Conservation (phyloP, 1,140 invertebrate genomes). For the Micrasema longulum region DNA sequence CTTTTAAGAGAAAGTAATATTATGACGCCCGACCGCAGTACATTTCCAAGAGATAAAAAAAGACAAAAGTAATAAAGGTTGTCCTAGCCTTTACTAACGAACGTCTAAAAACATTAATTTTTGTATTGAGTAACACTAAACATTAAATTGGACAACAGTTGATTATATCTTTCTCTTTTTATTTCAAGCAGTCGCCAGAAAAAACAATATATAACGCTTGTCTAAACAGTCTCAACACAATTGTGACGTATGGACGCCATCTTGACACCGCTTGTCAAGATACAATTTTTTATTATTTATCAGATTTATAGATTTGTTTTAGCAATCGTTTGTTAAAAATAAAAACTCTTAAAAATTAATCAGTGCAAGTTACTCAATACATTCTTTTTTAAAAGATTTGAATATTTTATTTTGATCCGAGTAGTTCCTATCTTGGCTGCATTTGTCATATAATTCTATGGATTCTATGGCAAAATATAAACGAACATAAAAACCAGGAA, state of each 20-base stretch:
- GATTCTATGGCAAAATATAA: conserved; percentile 19
- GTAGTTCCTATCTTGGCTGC: conserved; percentile 4
- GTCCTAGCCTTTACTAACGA: conserved; percentile 17
- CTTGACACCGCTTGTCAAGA: conserved; percentile 6
- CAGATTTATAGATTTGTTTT: not conserved
- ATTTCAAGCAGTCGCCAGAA: not conserved
- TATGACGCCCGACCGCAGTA: conserved; percentile 6
- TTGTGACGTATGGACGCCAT: conserved; percentile 3
- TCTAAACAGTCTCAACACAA: not conserved
- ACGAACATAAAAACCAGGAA: conserved; percentile 19
- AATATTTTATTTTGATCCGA: not conserved
- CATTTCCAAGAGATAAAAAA: conserved; percentile 1
- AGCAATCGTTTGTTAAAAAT: too few relatives aligned
- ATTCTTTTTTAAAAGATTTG: too few relatives aligned
- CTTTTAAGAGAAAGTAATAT: conserved; percentile 41
- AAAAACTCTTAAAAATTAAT: too few relatives aligned
- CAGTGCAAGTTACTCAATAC: too few relatives aligned
- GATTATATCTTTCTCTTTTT: conserved; percentile 18
- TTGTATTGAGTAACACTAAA: conserved; percentile 13
- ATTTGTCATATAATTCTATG: not conserved
- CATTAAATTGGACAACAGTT: conserved; percentile 3
- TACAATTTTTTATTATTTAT: not conserved
- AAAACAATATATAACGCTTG: conserved; percentile 1
- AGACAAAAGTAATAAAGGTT: conserved; percentile 24
- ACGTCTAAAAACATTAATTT: conserved; percentile 28